Conservation (phyloP, 2,113 vertebrate species). For the Scartelaos histophorus region DNA sequence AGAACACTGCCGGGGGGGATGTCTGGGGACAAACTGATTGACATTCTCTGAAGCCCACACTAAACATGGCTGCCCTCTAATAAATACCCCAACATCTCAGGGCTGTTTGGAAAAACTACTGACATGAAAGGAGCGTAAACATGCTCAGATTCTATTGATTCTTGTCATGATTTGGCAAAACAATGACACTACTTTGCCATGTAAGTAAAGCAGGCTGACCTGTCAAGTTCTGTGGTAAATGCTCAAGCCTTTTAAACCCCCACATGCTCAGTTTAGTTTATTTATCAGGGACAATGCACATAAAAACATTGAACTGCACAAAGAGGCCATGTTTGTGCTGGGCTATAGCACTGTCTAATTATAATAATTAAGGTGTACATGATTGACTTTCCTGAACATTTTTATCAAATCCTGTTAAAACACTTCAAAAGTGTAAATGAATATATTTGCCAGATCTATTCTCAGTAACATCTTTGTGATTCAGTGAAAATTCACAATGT, state of each 20-base stretch:
- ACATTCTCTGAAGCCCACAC: constrained; percentile 55
- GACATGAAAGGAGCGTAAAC: constrained; percentile 2
- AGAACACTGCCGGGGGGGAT: constrained; percentile 55
- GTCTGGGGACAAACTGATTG: constrained; percentile 58
- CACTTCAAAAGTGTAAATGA: neutral
- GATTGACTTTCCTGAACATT: neutral
- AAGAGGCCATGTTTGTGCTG: too few species aligned
- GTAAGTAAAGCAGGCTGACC: neutral
- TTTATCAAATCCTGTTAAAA: neutral
- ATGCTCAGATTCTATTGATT: neutral
- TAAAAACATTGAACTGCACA: too few species aligned
- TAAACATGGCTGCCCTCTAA: constrained; percentile 54
- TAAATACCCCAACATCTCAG: constrained; percentile 37
- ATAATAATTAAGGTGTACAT: neutral
- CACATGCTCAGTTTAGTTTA: too few species aligned
- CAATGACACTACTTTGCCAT: neutral
- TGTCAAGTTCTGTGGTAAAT: neutral
- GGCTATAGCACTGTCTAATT: too few species aligned
- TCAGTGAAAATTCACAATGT: neutral
- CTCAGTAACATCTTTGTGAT: neutral
- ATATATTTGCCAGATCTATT: neutral
- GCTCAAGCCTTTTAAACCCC: neutral
- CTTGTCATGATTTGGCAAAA: neutral
- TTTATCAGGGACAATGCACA: too few species aligned
- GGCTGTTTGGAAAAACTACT: neutral